A percentile compares a stretch with the other conserved stretches of the same genome.
Evolutionary conservation across 2,888 invertebrate genomes (phyloP).

Genomic region (Drosophila prostipennis): DNA sequence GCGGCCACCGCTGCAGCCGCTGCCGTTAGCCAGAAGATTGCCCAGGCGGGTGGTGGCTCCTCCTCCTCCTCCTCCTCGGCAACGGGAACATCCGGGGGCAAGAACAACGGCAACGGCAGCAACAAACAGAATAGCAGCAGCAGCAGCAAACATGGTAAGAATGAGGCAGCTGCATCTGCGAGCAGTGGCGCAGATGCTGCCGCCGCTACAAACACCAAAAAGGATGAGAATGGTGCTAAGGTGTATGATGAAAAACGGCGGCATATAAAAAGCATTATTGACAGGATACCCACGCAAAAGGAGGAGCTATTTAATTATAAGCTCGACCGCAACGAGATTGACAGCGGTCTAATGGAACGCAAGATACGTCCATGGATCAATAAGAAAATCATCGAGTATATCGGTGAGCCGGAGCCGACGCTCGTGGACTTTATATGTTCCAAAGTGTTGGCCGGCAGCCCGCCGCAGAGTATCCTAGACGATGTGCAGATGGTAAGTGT

Average conservation of each 20-base stretch:
- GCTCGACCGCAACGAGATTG: slow-evolving; percentile 95
- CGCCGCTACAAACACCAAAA: slow-evolving; percentile 74
- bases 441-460: slow-evolving; percentile 96
- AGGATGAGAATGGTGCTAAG: slow-evolving; percentile 87
- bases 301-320: slow-evolving; percentile 97
- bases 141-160: slow-evolving; percentile 72
- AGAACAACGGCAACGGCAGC: slow-evolving; percentile 41
- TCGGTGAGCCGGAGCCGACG: slow-evolving; percentile 99
- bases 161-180: slow-evolving; percentile 71
- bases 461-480: slow-evolving; percentile 97
- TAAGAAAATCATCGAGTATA: slow-evolving; percentile 99
- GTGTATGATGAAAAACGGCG: slow-evolving; percentile 97
- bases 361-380: slow-evolving; percentile 99
- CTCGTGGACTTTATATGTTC: slow-evolving; percentile 99
- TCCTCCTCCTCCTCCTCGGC: slow-evolving; percentile 10
- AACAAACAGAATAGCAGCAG: slow-evolving; percentile 14
- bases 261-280: slow-evolving; percentile 98
- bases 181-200: slow-evolving; percentile 61
- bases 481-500: slow-evolving; percentile 98
- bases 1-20: slow-evolving; percentile 73
- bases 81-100: slow-evolving; percentile 30
- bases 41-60: slow-evolving; percentile 39
- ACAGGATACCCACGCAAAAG: slow-evolving; percentile 99
- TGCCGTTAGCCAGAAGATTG: slow-evolving; percentile 72
- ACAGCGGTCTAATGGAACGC: slow-evolving; percentile 93